A percentile compares a stretch with the other conserved stretches of the same genome.
phyloP scores from a whole-genome alignment of 1,140 invertebrate species.

The Sminthurides bifidus region DNA sequence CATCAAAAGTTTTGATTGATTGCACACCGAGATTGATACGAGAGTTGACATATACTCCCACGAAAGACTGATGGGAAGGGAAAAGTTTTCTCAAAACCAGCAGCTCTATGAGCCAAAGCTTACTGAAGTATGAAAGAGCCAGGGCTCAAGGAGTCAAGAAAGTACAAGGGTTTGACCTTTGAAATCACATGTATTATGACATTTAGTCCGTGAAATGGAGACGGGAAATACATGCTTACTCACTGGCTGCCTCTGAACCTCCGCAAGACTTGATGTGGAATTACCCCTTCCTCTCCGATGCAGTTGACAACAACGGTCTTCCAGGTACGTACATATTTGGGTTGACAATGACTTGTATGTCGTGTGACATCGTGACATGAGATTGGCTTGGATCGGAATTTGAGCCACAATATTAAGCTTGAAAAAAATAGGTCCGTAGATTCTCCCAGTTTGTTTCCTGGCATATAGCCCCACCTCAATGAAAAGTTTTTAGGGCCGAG shows the following conservation, averaged over 20 bases:
- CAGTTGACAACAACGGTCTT: background rate
- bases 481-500: too few relatives aligned
- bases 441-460: background rate
- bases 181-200: too few relatives aligned
- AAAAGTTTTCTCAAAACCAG: too few relatives aligned
- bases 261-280: conserved; percentile 2
- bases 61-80: too few relatives aligned
- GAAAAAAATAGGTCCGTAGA: background rate
- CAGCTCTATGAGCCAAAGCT: too few relatives aligned
- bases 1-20: conserved; percentile 1
- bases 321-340: background rate
- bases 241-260: background rate
- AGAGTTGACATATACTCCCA: too few relatives aligned
- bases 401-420: background rate
- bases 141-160: too few relatives aligned
- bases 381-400: background rate
- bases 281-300: conserved; percentile 3
- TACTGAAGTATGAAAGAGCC: too few relatives aligned
- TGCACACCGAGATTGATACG: too few relatives aligned
- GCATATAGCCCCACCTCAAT: too few relatives aligned
- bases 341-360: background rate
- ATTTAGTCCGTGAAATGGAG: conserved; percentile 5
- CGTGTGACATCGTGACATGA: background rate
- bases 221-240: background rate
- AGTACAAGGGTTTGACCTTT: too few relatives aligned